Evolutionary conservation across 2,113 vertebrate species (phyloP).

Genomic region (Pleuronectes platessa): DNA sequence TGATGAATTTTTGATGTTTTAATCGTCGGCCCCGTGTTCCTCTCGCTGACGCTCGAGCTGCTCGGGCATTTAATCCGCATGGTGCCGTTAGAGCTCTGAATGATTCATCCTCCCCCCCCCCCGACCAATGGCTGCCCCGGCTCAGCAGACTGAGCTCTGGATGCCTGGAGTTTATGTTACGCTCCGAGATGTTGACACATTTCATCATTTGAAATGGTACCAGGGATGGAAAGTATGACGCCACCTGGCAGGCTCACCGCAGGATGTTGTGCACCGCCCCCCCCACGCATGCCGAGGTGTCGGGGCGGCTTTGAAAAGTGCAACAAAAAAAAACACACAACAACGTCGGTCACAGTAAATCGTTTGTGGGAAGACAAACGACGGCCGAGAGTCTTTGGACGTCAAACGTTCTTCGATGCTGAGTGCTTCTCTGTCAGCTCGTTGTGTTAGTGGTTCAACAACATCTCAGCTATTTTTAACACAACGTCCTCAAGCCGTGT

Average conservation of each 20-base stretch:
- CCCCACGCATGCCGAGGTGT: not conserved
- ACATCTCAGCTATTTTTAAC: not conserved
- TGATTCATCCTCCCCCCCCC: slow-evolving; percentile 39
- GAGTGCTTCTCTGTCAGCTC: too few species aligned
- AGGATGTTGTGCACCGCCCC: slow-evolving; percentile 19
- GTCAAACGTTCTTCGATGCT: too few species aligned
- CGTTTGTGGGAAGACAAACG: slow-evolving; percentile 4
- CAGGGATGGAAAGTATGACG: slow-evolving; percentile 64
- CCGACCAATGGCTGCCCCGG: slow-evolving; percentile 32
- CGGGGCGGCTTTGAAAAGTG: slow-evolving; percentile 19
- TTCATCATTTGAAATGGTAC: slow-evolving; percentile 51
- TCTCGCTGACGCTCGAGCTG: slow-evolving; percentile 6
- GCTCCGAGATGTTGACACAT: slow-evolving; percentile 58
- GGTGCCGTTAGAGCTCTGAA: slow-evolving; percentile 19
- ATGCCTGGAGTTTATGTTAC: slow-evolving; percentile 58
- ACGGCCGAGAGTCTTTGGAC: too few species aligned
- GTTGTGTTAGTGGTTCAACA: not conserved
- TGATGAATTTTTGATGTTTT: slow-evolving; percentile 4
- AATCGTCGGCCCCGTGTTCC: not conserved
- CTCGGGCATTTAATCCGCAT: slow-evolving; percentile 23
- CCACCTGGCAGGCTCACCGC: slow-evolving; percentile 31
- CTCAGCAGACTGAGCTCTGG: slow-evolving; percentile 38
- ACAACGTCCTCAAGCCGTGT: not conserved
- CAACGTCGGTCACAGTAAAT: not conserved
- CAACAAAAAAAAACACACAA: too few species aligned